Percentiles rank a stretch among this genome's conserved stretches.
Conservation (phyloP, 2,113 vertebrate species). For the Oplegnathus fasciatus region DNA sequence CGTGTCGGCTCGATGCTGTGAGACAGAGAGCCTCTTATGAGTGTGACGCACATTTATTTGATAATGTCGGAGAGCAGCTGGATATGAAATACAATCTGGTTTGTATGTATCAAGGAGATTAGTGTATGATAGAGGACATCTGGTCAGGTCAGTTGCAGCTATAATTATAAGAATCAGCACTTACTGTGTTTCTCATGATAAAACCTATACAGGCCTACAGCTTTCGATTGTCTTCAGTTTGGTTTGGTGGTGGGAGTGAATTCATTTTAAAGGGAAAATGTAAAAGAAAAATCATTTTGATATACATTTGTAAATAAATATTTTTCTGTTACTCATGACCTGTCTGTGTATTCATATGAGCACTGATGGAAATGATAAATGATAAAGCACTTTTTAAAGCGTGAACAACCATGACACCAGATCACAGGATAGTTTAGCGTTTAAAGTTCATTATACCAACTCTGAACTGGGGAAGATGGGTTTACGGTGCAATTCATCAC, state of each 20-base stretch:
- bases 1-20: not conserved
- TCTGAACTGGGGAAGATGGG: not conserved
- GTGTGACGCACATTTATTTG: constrained; percentile 6
- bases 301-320: constrained; percentile 51
- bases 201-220: not conserved
- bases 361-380: not conserved
- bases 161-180: not conserved
- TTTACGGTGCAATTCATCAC: too few species aligned
- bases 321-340: constrained; percentile 1
- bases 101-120: not conserved
- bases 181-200: not conserved
- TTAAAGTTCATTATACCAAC: not conserved
- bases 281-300: not conserved
- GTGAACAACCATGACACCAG: too few species aligned
- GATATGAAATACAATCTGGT: not conserved
- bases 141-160: not conserved
- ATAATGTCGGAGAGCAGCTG: not conserved
- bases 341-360: not conserved
- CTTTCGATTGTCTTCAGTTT: not conserved
- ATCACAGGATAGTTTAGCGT: not conserved
- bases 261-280: constrained; percentile 49
- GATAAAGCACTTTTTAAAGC: not conserved
- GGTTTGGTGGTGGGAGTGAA: not conserved
- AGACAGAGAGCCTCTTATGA: not conserved
- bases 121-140: not conserved